Conservation (phyloP, 2,888 invertebrate species). For the Tortricodes alternella region DNA sequence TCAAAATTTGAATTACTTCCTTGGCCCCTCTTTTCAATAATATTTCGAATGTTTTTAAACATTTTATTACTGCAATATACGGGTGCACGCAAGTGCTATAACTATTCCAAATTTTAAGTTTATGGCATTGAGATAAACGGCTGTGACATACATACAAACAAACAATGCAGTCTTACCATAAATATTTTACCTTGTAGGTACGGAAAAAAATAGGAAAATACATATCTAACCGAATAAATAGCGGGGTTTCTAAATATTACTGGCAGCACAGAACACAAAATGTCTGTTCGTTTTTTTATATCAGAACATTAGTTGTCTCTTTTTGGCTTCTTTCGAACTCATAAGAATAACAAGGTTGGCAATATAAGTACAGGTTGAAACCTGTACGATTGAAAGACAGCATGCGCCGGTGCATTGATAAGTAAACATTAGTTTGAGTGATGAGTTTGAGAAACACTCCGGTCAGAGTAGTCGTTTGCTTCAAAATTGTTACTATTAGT, state of each 20-base stretch:
- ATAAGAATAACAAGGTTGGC: slow-evolving; percentile 17
- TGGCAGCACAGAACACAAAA: slow-evolving; percentile 2
- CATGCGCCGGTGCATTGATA: slow-evolving; percentile 16
- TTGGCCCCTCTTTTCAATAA: too few relatives aligned
- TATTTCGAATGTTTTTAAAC: too few relatives aligned
- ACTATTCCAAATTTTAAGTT: too few relatives aligned
- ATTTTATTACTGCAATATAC: too few relatives aligned
- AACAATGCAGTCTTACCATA: too few relatives aligned
- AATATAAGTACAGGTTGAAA: slow-evolving; percentile 21
- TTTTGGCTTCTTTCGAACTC: background rate
- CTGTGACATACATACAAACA: too few relatives aligned
- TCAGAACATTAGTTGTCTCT: background rate
- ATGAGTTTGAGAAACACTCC: too few relatives aligned
- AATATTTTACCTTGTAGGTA: too few relatives aligned
- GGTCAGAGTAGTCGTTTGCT: background rate
- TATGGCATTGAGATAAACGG: too few relatives aligned
- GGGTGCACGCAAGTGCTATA: too few relatives aligned
- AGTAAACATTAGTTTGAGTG: background rate
- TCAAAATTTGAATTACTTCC: too few relatives aligned
- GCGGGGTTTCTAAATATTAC: background rate
- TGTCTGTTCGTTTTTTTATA: slow-evolving; percentile 3
- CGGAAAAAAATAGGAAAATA: too few relatives aligned
- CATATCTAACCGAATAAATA: background rate
- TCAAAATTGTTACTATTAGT: background rate
- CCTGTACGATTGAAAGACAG: slow-evolving; percentile 10